A percentile compares a stretch with the other conserved stretches of the same genome.
These are phyloP conservation scores for Mycalesis mineus DNA, from an alignment of 2,888 invertebrate species.

Conservation along the genomic window DNA sequence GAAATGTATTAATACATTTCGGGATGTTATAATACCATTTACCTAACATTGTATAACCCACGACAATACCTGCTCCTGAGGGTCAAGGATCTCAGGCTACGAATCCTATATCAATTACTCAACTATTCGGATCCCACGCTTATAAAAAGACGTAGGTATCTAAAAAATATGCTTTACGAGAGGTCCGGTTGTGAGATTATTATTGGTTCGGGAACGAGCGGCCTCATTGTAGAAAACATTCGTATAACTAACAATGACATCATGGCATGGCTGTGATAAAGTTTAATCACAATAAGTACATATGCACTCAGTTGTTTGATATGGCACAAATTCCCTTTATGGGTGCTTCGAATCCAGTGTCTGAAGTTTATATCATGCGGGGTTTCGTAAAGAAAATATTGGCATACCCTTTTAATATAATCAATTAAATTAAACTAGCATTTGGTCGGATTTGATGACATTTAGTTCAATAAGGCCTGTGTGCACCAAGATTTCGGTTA, in stretches of 20 bases:
- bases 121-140: constrained; percentile 13
- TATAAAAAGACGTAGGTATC: constrained; percentile 4
- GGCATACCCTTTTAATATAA: too few species aligned
- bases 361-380: not conserved
- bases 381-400: too few species aligned
- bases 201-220: constrained; percentile 23
- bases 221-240: constrained; percentile 24
- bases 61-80: not conserved
- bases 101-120: not conserved
- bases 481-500: too few species aligned
- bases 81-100: not conserved
- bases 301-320: not conserved
- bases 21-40: too few species aligned
- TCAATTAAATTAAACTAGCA: too few species aligned
- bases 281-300: not conserved
- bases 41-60: too few species aligned
- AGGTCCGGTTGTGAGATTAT: constrained; percentile 27
- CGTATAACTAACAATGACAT: constrained; percentile 24
- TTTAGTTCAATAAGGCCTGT: too few species aligned
- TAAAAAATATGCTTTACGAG: constrained; percentile 18
- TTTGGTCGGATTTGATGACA: too few species aligned
- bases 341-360: not conserved
- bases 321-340: not conserved
- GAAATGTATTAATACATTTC: too few species aligned
- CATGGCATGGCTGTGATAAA: constrained; percentile 14